Percentiles rank a stretch among this genome's conserved stretches.
These are phyloP conservation scores for Vannuccia rotundouncinata DNA, from an alignment of 2,888 invertebrate genomes.

Conservation along the genomic window DNA sequence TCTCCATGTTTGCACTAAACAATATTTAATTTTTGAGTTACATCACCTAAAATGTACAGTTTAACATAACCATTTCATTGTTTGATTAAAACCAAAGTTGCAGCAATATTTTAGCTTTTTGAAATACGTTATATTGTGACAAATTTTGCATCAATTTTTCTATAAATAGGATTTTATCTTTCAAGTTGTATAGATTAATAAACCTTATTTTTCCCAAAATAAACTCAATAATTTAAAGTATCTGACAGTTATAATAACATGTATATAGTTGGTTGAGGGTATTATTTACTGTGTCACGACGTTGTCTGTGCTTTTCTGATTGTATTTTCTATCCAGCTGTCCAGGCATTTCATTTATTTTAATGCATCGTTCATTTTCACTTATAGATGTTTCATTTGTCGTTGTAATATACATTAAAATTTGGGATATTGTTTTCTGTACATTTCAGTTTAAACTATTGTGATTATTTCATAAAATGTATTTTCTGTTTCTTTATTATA, in stretches of 20 bases:
- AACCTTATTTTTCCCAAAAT: background rate
- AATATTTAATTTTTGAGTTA: background rate
- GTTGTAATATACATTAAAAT: background rate
- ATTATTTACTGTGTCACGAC: background rate
- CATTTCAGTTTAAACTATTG: background rate
- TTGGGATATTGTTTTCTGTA: background rate
- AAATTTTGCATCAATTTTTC: background rate
- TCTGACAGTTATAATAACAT: too few species aligned
- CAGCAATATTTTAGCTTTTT: background rate
- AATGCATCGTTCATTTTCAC: background rate
- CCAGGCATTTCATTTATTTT: background rate
- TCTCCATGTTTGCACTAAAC: too few species aligned
- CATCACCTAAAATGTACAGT: conserved; percentile 4
- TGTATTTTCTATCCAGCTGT: background rate
- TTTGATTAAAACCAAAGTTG: conserved; percentile 2
- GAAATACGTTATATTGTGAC: background rate
- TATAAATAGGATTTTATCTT: background rate
- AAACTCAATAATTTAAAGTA: too few species aligned
- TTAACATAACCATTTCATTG: background rate
- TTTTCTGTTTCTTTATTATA: background rate
- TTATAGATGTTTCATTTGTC: background rate
- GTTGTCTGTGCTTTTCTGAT: background rate
- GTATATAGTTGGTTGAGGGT: background rate
- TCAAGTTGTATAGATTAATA: background rate
- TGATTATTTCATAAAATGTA: background rate